Evolutionary conservation across 2,888 invertebrate species (phyloP).

Genomic region (Thelaira solivaga): DNA sequence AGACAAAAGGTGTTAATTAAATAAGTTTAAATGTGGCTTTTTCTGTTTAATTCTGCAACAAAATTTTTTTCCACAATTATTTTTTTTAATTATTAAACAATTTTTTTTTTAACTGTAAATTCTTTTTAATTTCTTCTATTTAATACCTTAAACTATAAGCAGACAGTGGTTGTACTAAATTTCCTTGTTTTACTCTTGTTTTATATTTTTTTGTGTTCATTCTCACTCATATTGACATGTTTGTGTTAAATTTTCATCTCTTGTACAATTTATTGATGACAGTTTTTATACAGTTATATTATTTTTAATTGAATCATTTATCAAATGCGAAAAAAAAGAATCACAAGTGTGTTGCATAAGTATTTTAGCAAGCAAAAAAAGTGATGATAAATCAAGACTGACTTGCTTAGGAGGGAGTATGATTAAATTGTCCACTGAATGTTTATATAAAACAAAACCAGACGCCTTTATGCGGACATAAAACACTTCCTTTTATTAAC

Average conservation of each 20-base stretch:
- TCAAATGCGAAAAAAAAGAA: not conserved
- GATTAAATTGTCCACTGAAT: conserved; percentile 18
- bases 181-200: no score
- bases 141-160: no score
- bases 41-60: not conserved
- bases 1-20: conserved; percentile 35
- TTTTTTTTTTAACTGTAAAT: not conserved
- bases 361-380: not conserved
- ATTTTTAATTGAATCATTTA: conserved; percentile 59
- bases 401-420: conserved; percentile 22
- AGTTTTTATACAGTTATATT: conserved; percentile 44
- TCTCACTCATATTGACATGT: no score
- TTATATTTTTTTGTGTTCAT: no score
- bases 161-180: no score
- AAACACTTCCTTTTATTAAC: conserved; percentile 43
- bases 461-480: not conserved
- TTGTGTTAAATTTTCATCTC: no score
- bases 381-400: conserved; percentile 49
- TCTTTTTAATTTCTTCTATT: not conserved
- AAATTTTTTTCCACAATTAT: conserved; percentile 15
- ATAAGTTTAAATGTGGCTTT: conserved; percentile 3
- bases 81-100: not conserved
- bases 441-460: not conserved
- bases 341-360: not conserved
- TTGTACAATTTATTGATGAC: conserved; percentile 38